A percentile compares a stretch with the other conserved stretches of the same genome.
Conservation (phyloP, 2,113 vertebrate species). For the Platichthys flesus region DNA sequence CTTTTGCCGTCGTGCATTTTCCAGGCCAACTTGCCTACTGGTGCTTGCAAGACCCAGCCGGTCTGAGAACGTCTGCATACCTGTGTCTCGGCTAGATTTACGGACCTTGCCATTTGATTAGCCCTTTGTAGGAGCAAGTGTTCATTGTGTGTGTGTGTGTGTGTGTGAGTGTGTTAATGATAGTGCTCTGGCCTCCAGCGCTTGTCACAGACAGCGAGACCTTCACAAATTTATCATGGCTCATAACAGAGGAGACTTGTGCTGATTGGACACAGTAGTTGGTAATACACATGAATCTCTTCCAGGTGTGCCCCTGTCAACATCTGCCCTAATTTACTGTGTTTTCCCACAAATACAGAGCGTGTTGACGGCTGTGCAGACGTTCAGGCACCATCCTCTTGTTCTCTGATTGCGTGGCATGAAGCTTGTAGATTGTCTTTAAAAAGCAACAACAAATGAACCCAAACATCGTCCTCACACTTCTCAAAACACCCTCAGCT, state of each 20-base stretch:
- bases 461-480: not conserved
- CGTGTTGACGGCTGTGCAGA: not conserved
- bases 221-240: slow-evolving; percentile 22
- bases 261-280: slow-evolving; percentile 19
- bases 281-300: not conserved
- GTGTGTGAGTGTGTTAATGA: slow-evolving; percentile 37
- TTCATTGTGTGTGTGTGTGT: slow-evolving; percentile 42
- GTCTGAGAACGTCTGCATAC: slow-evolving; percentile 70
- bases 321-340: slow-evolving; percentile 25
- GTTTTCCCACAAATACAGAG: not conserved
- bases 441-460: not conserved
- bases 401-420: not conserved
- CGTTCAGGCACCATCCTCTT: not conserved
- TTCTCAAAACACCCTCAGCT: not conserved
- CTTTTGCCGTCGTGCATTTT: slow-evolving; percentile 20
- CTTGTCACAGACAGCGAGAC: slow-evolving; percentile 38
- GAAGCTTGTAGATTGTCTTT: not conserved
- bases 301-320: slow-evolving; percentile 53
- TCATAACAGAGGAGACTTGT: slow-evolving; percentile 27
- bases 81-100: slow-evolving; percentile 78
- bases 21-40: slow-evolving; percentile 23
- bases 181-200: slow-evolving; percentile 46
- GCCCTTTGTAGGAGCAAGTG: slow-evolving; percentile 51
- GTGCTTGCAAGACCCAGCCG: slow-evolving; percentile 65
- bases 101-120: slow-evolving; percentile 59